Conservation (phyloP, 92 coral and sea anemone species). For the Epizoanthus fatuus region DNA sequence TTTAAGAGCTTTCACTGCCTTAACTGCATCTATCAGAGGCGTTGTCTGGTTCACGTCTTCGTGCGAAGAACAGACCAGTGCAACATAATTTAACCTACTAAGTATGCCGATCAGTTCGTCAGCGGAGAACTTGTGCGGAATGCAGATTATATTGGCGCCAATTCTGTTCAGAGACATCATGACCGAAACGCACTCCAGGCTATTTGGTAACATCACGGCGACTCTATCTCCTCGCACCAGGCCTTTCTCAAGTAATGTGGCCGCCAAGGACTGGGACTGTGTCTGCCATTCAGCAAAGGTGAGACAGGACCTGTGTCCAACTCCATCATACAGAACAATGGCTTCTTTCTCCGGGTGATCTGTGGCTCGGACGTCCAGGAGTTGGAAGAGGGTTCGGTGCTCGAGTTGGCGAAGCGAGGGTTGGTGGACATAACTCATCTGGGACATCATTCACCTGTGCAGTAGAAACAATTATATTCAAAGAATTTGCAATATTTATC, state of each 20-base stretch:
- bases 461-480: no score
- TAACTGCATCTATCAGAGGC: not conserved
- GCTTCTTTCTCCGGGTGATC: constrained; percentile 56
- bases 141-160: constrained; percentile 43
- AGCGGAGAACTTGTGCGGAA: not conserved
- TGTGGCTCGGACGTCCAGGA: constrained; percentile 42
- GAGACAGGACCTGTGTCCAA: constrained; percentile 3
- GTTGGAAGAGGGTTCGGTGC: constrained; percentile 51
- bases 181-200: constrained; percentile 45
- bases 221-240: constrained; percentile 61
- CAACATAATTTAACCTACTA: not conserved
- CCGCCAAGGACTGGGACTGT: constrained; percentile 55
- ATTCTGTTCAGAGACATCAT: constrained; percentile 59
- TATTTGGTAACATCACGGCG: constrained; percentile 44
- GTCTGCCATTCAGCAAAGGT: constrained; percentile 54
- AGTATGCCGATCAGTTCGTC: not conserved
- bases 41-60: not conserved
- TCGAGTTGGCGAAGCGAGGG: constrained; percentile 40
- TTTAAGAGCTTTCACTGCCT: not conserved
- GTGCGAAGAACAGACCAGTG: not conserved
- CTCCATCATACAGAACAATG: constrained; percentile 52
- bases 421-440: constrained; percentile 49
- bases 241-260: constrained; percentile 53
- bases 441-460: not conserved
- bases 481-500: no score